A percentile compares a stretch with the other conserved stretches of the same genome.
phyloP scores from a whole-genome alignment of 2,797 vertebrate species.

The Cryptoblepharus egeriae region DNA sequence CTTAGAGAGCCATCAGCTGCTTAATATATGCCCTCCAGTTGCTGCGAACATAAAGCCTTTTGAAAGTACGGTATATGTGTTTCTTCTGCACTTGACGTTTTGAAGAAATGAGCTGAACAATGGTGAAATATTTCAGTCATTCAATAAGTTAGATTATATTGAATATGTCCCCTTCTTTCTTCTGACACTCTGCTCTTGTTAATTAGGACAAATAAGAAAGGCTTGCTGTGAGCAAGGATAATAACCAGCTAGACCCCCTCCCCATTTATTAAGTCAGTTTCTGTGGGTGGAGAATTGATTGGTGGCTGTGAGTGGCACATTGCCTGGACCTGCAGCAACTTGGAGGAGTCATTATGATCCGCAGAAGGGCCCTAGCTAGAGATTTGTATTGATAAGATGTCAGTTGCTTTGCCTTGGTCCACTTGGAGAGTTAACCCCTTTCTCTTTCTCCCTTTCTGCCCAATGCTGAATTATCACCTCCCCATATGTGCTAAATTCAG shows the following conservation, averaged over 20 bases:
- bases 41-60: conserved; percentile 61
- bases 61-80: conserved; percentile 52
- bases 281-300: conserved; percentile 74
- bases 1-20: conserved; percentile 43
- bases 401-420: conserved; percentile 43
- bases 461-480: background rate
- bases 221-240: conserved; percentile 70
- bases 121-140: conserved; percentile 65
- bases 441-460: background rate
- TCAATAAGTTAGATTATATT: conserved; percentile 76
- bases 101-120: conserved; percentile 59
- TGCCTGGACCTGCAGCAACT: conserved; percentile 69
- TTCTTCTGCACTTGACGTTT: conserved; percentile 64
- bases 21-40: conserved; percentile 63
- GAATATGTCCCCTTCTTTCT: conserved; percentile 69
- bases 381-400: conserved; percentile 72
- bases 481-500: background rate
- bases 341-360: conserved; percentile 69
- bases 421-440: conserved; percentile 34
- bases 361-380: conserved; percentile 58
- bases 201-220: conserved; percentile 75
- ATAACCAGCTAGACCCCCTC: conserved; percentile 61
- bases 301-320: conserved; percentile 69
- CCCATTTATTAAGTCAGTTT: conserved; percentile 74
- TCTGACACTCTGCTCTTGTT: conserved; percentile 66